These are phyloP conservation scores for Arctocebus calabarensis DNA, from an alignment of 2,797 vertebrate species.

Conservation along the genomic window DNA sequence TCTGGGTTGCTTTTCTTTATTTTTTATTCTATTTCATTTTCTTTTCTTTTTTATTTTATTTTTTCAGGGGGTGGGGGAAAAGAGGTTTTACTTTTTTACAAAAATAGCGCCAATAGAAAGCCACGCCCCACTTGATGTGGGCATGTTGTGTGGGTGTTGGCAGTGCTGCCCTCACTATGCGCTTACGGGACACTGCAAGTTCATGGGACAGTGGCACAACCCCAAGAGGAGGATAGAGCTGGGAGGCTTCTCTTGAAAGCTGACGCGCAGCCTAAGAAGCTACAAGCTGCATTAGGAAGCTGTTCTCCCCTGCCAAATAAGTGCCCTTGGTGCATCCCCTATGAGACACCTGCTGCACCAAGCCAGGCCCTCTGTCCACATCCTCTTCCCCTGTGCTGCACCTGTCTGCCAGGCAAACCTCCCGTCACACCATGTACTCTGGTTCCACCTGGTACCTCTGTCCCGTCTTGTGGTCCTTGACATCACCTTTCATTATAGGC, in stretches of 20 bases:
- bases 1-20: background rate
- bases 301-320: background rate
- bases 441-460: background rate
- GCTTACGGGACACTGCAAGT: too few species aligned
- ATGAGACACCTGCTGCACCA: background rate
- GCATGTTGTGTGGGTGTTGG: too few species aligned
- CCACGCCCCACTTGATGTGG: too few species aligned
- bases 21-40: too few species aligned
- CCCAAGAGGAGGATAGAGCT: background rate
- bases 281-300: background rate
- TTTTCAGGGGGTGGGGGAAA: too few species aligned
- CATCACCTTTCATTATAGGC: rapidly evolving
- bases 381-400: rapidly evolving
- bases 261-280: background rate
- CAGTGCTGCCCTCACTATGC: too few species aligned
- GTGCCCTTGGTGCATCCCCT: background rate
- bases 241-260: background rate
- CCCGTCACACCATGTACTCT: rapidly evolving
- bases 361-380: background rate
- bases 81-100: too few species aligned
- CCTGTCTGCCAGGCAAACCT: rapidly evolving
- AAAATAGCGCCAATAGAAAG: too few species aligned
- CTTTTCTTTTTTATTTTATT: too few species aligned
- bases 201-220: too few species aligned
- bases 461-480: background rate